phyloP scores from a whole-genome alignment of 2,797 vertebrate genomes.

The Typhlichthys subterraneus region DNA sequence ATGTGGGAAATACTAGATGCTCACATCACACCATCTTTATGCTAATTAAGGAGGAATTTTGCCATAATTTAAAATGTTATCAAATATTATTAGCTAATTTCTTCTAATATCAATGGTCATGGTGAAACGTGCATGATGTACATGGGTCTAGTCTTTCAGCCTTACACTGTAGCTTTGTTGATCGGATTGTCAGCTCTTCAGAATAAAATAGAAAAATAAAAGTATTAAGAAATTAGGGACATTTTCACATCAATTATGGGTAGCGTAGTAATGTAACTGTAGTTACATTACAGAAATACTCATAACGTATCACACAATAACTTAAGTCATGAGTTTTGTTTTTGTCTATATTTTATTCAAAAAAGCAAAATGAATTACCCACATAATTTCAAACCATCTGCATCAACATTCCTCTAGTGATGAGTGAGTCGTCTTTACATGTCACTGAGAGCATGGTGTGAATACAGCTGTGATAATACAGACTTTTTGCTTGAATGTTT shows the following conservation, averaged over 20 bases:
- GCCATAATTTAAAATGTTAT: too few relatives aligned
- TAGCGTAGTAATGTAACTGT: neutral
- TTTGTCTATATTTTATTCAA: slow-evolving; percentile 82
- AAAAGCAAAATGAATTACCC: slow-evolving; percentile 70
- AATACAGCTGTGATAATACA: slow-evolving; percentile 13
- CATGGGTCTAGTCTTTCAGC: too few relatives aligned
- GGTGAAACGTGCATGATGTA: too few relatives aligned
- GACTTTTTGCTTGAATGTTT: neutral
- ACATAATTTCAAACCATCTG: slow-evolving; percentile 80
- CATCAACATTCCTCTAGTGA: slow-evolving; percentile 57
- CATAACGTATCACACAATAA: neutral
- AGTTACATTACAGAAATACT: neutral
- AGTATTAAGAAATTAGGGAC: too few relatives aligned
- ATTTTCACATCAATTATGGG: neutral
- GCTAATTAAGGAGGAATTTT: too few relatives aligned
- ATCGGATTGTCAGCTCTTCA: too few relatives aligned
- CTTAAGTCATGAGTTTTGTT: slow-evolving; percentile 22
- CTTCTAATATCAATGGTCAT: too few relatives aligned
- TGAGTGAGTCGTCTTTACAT: slow-evolving; percentile 25
- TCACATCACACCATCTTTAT: too few relatives aligned
- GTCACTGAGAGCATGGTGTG: slow-evolving; percentile 10
- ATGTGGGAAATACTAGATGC: too few relatives aligned
- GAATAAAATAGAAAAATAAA: too few relatives aligned
- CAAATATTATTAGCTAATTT: too few relatives aligned
- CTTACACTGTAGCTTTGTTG: too few relatives aligned